These are phyloP conservation scores for Catostomus latipinnis DNA, from an alignment of 2,797 vertebrate species.

Conservation along the genomic window DNA sequence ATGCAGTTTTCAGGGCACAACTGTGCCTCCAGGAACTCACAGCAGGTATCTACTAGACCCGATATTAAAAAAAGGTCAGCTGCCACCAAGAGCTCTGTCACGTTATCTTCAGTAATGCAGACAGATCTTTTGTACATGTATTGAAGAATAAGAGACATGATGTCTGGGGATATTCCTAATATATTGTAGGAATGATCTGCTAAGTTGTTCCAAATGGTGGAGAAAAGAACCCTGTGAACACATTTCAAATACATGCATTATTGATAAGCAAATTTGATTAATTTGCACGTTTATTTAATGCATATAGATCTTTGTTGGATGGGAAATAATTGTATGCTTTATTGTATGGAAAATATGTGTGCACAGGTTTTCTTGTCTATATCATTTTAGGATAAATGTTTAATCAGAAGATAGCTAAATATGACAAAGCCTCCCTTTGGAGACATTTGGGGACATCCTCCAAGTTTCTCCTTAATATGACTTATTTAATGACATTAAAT, in stretches of 20 bases:
- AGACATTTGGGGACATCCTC: too few relatives aligned
- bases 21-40: conserved; percentile 75
- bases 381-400: too few relatives aligned
- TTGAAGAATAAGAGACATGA: conserved; percentile 73
- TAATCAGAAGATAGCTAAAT: too few relatives aligned
- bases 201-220: conserved; percentile 71
- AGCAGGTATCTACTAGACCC: conserved; percentile 74
- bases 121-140: conserved; percentile 78
- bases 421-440: too few relatives aligned
- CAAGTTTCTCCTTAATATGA: too few relatives aligned
- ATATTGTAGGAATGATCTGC: conserved; percentile 76
- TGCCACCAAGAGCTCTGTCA: conserved; percentile 71
- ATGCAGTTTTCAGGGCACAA: conserved; percentile 81
- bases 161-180: conserved; percentile 63
- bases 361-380: too few relatives aligned
- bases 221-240: conserved; percentile 63
- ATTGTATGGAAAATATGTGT: too few relatives aligned
- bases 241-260: neutral
- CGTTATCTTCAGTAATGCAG: conserved; percentile 71
- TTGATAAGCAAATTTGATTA: neutral
- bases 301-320: too few relatives aligned
- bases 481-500: too few relatives aligned
- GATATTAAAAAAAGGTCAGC: conserved; percentile 80
- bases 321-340: too few relatives aligned
- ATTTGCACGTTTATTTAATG: neutral